Evolutionary conservation across 2,888 invertebrate genomes (phyloP), one percentile per base, ranked within the genome.

Genomic region (Melanophora roralis): DNA sequence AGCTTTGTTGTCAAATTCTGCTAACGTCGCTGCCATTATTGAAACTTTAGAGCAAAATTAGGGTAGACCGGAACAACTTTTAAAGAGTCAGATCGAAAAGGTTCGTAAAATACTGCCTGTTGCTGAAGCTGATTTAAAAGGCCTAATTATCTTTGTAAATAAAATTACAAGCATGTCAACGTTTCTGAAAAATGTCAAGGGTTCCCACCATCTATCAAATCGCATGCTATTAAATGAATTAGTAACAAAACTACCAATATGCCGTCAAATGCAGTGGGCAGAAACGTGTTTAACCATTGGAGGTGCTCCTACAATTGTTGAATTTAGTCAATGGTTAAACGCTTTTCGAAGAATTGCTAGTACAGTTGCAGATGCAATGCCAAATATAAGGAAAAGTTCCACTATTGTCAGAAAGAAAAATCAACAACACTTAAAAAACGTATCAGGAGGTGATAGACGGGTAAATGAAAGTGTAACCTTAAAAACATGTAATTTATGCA

Each of bases 71-170:
- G 62, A 59, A 12, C 57, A 59, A n/a, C 27, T 62, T 1, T 62
- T 68, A 34, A 75, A 68, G 23, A 68, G 49, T 21, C 60, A 75
- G 45, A 34, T n/a, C n/a, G n/a, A n/a, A n/a, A n/a, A n/a, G n/a
- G n/a, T n/a, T n/a, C n/a, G n/a, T n/a, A n/a, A n/a, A n/a, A 57
- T 59, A 40, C 6, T 9, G 2, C 57, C 57, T 23, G 40, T 40
- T 14, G 40, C 57, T 0, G 57, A 36, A 38, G 57, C 38, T 36
- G 45, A 47, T 32, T 45, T 57, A 57, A 38, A 72, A 38, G 51
- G n/a, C n/a, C n/a, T n/a, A n/a, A n/a, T n/a, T n/a, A n/a, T n/a
- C n/a, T n/a, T n/a, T n/a, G n/a, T n/a, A 1, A 73, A 73, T 16
- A 62, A 55, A 23, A 47, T 73, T 11, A 38, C 60, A 8, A 73